These are phyloP conservation scores for Drosophila suboccidentalis DNA, from an alignment of 2,888 invertebrate genomes.

Conservation along the genomic window DNA sequence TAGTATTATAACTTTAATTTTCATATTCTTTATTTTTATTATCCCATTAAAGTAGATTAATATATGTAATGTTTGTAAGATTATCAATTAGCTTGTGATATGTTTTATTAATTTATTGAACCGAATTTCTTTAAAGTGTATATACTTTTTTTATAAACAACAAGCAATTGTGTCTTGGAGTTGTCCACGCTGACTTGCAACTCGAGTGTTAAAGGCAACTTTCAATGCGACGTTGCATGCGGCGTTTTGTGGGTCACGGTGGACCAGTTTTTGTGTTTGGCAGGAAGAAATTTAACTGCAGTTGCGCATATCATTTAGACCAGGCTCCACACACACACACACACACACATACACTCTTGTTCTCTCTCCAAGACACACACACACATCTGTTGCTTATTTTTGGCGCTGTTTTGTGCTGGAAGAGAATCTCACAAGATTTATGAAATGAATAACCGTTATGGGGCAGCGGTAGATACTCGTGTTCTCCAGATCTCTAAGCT, in stretches of 20 bases:
- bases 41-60: neutral
- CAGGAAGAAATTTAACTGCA: slow-evolving; percentile 65
- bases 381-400: slow-evolving; percentile 10
- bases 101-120: neutral
- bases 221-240: slow-evolving; percentile 32
- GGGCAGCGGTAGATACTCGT: slow-evolving; percentile 17
- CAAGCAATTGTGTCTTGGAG: neutral
- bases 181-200: slow-evolving; percentile 1
- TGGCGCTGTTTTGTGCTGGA: neutral
- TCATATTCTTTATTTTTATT: no score
- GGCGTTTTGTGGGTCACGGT: slow-evolving; percentile 69
- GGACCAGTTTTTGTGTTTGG: slow-evolving; percentile 68
- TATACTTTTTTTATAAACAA: no score
- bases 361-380: neutral
- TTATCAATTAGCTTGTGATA: neutral
- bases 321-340: neutral
- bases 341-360: neutral
- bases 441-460: slow-evolving; percentile 37
- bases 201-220: slow-evolving; percentile 48
- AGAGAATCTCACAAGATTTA: slow-evolving; percentile 33
- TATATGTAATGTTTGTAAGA: neutral
- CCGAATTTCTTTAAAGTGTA: neutral
- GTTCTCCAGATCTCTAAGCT: slow-evolving; percentile 33
- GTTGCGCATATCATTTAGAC: slow-evolving; percentile 58
- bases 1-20: no score